These are phyloP conservation scores for Suillia variegata DNA, from an alignment of 2,888 invertebrate genomes.

Conservation along the genomic window DNA sequence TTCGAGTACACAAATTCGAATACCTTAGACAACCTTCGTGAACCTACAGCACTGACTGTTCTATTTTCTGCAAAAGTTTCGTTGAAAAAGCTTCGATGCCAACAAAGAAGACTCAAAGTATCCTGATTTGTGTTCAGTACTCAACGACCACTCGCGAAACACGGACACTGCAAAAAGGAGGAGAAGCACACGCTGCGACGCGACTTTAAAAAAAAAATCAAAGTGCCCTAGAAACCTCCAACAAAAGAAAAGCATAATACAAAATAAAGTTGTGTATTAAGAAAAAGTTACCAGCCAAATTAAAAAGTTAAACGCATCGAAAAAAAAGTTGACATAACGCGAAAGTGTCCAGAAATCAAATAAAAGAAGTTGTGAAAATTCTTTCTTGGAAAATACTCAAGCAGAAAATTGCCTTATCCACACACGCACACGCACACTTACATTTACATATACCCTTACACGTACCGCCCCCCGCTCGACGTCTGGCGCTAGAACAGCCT, in stretches of 20 bases:
- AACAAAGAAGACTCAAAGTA: neutral
- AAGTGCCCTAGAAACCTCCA: conserved; percentile 9
- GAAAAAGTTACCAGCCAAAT: conserved; percentile 10
- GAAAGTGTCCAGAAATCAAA: neutral
- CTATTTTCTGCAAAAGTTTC: neutral
- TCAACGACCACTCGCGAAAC: conserved; percentile 49
- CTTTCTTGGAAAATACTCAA: too few relatives aligned
- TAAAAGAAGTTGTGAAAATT: neutral
- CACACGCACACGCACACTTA: conserved; percentile 19
- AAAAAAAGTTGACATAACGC: neutral
- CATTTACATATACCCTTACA: too few relatives aligned
- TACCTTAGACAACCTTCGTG: neutral
- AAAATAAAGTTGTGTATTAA: conserved; percentile 38
- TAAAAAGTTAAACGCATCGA: conserved; percentile 1
- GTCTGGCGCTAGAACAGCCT: neutral
- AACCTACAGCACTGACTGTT: neutral
- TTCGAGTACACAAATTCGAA: too few relatives aligned
- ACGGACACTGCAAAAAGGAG: too few relatives aligned
- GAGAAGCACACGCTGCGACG: conserved; percentile 27
- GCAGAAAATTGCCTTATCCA: too few relatives aligned
- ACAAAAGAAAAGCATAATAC: conserved; percentile 9
- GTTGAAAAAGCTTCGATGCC: neutral
- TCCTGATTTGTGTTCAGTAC: conserved; percentile 35
- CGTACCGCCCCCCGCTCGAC: neutral
- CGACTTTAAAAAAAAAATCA: conserved; percentile 4